Evolutionary conservation across 1,140 invertebrate species (phyloP).

Genomic region (Choristoneura fumiferana): DNA sequence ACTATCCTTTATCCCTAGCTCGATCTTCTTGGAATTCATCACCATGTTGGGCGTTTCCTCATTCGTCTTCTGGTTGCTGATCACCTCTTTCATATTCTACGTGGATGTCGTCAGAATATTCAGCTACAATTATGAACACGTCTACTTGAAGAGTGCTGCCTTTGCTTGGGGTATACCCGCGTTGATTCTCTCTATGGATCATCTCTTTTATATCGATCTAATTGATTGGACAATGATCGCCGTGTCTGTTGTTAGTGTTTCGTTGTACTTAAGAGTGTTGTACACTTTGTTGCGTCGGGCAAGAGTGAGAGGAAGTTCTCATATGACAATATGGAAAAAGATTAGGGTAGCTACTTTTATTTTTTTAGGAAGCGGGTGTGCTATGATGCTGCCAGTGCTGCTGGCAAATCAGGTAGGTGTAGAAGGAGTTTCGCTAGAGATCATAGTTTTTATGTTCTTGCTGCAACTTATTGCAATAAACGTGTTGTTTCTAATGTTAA

Average conservation of each 20-base stretch:
- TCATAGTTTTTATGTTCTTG: background rate
- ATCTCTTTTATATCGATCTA: background rate
- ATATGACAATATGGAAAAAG: background rate
- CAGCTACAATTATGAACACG: background rate
- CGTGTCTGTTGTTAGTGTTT: background rate
- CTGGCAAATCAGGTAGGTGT: background rate
- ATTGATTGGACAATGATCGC: background rate
- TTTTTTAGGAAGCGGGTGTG: background rate
- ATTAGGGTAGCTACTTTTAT: background rate
- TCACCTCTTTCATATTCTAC: background rate
- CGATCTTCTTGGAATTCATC: background rate
- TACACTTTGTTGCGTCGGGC: background rate
- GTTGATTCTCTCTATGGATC: background rate
- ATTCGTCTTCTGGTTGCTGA: background rate
- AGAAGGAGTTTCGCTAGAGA: background rate
- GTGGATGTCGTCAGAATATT: constrained; percentile 6
- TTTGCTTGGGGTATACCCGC: background rate
- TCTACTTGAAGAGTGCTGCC: background rate
- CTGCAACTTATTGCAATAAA: background rate
- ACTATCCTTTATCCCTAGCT: background rate
- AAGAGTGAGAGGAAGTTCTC: background rate
- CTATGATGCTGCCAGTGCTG: background rate
- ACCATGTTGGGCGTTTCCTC: background rate
- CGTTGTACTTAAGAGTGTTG: constrained; percentile 4
- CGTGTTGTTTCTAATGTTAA: constrained; percentile 7